Percentiles rank a stretch among this genome's conserved stretches.
Evolutionary conservation across 2,888 invertebrate genomes (phyloP).

Genomic region (Tetragnatha montana): DNA sequence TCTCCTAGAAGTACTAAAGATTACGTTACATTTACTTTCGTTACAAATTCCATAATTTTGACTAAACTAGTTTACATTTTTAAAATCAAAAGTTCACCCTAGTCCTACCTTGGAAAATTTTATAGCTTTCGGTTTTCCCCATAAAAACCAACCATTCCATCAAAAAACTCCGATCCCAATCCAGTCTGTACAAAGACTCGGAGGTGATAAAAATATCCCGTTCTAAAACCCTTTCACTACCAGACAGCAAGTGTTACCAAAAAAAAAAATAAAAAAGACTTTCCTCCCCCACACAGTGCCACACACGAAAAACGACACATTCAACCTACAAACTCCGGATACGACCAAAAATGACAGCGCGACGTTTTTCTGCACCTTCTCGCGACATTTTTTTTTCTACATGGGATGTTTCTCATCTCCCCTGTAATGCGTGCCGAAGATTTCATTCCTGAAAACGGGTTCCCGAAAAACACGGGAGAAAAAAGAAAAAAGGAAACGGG

Average conservation of each 20-base stretch:
- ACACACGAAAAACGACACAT: slow-evolving; percentile 12
- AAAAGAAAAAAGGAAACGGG: background rate
- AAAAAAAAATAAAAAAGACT: background rate
- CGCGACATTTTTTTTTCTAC: no score
- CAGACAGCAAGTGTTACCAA: slow-evolving; percentile 13
- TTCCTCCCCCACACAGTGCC: slow-evolving; percentile 1
- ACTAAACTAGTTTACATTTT: no score
- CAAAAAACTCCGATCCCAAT: no score
- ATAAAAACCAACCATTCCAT: no score
- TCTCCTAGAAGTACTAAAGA: no score
- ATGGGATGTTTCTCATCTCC: slow-evolving; percentile 36
- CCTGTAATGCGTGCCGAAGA: slow-evolving; percentile 45
- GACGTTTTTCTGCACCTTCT: background rate
- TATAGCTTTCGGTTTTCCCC: no score
- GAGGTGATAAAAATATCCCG: background rate
- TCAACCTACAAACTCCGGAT: slow-evolving; percentile 28
- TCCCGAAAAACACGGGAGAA: background rate
- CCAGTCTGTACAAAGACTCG: background rate
- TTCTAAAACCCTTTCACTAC: background rate
- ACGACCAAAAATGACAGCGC: slow-evolving; percentile 27
- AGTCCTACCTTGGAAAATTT: no score
- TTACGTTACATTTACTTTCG: no score
- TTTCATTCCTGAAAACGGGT: slow-evolving; percentile 53
- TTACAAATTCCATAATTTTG: no score
- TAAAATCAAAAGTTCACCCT: no score